Base-by-base conservation (phyloP, 2,797 vertebrate genomes). In the Sebastes miniatus region DNA sequence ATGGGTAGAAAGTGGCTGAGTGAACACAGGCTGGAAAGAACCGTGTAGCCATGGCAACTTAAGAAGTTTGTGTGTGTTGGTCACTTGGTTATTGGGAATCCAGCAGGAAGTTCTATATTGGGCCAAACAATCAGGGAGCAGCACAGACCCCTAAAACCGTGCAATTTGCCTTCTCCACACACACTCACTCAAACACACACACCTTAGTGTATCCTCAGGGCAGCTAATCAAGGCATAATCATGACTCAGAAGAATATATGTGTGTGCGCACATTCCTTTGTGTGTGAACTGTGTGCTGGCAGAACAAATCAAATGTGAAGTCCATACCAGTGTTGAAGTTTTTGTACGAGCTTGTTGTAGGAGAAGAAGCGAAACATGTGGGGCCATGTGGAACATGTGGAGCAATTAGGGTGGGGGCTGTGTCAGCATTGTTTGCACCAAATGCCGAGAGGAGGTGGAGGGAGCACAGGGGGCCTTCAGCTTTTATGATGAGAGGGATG, bases 391-490 rank as follows among this genome's bases (percentile, higher is more conserved):
- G 86, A 94, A 91, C 93, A 93, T 93, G 92, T 92, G 90, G 92
- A 91, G 89, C 92, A 89, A 93, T 92, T 93, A 92, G 86, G 77
- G 85, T 76, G 92, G 90, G 91, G 90, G 91, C 89, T 93, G 83
- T 87, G 90, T 94, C 91, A 89, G 93, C 92, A 93, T 93, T 94
- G 93, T 95, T 94, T 95, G 89, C 89, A 77, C 87, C 91, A 92
- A 95, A 94, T 93, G 93, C 90, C 89, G 87, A 74, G 72, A 87
- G 88, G 84, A 88, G 89, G 87, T 85, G 88, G 90, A 88, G 88
- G 82, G 89, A 92, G 80, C 80, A 72, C 83, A 73, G 85, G 87
- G 86, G 84, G 82, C 54, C 79, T 87, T 79, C 58, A 63, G 91
- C 86, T 90, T 91, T 93, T 91, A 91, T 88, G 88, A 85, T 64